Evolutionary conservation across 2,888 invertebrate species (phyloP), one percentile per base, ranked within the genome.

Genomic region (Rapana venosa): DNA sequence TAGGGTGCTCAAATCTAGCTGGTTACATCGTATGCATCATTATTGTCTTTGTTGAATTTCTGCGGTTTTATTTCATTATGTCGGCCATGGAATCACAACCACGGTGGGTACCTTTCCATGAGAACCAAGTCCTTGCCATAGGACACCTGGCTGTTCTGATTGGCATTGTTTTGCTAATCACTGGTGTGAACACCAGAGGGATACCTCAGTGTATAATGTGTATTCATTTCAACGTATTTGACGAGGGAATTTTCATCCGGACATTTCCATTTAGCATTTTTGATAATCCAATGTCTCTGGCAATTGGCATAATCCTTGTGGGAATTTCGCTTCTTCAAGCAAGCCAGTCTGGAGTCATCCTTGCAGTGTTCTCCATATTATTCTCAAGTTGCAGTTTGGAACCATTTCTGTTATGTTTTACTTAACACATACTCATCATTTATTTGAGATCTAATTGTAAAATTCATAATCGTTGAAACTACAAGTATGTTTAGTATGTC

Each of bases 1-100:
- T 47, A 11, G 83, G 83, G 6, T 17, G 8, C 47, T 17, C 15
- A 22, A 83, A 47, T 22, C 83, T 17, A 22, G 83, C 83, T 26
- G 83, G 47, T 26, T 47, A 83, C 83, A 8, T 47, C 8, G n/a
- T 83, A 20, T 36, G 83, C 20, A 26, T 26, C 17, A 47, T 26
- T 22, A 61, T 85, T 85, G 32, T 85, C 20, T 30, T 85, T 15
- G n/a, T 32, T 61, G 85, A 20, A 30, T 6, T 61, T 85, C 11
- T 85, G 5, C 61, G 85, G 2, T 61, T 17, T n/a, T 30, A 11
- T n/a, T 30, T 58, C 32, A 11, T 85, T 1, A 61, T 17, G 30
- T 61, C 30, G 32, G 85, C 85, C n/a, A 85, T 85, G 22, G 85
- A 15, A 30, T 85, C 85, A 61, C 85, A 85, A 30, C 85, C 85